These are phyloP conservation scores for Pseudonaja textilis DNA, from an alignment of 2,113 vertebrate genomes.

Conservation along the genomic window DNA sequence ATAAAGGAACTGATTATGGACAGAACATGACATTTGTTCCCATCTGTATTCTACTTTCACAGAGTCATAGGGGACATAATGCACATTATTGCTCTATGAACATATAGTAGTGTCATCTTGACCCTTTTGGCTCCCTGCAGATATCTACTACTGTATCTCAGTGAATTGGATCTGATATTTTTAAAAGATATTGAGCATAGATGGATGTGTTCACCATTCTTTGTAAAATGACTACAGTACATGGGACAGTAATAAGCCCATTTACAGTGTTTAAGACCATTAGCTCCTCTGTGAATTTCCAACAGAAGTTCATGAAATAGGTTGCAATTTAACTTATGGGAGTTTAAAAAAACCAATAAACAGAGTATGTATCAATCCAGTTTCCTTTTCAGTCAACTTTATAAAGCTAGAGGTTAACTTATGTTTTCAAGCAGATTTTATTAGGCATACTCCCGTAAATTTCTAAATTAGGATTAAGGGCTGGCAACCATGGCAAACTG, in stretches of 20 bases:
- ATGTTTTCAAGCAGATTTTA: not conserved
- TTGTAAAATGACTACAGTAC: not conserved
- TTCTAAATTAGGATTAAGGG: not conserved
- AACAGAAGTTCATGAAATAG: not conserved
- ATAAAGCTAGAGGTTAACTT: not conserved
- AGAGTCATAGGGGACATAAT: not conserved
- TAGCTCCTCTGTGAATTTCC: not conserved
- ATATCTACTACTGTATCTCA: not conserved
- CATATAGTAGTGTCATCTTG: not conserved
- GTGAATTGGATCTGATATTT: not conserved
- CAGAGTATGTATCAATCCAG: not conserved
- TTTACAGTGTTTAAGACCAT: not conserved
- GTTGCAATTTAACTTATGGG: not conserved
- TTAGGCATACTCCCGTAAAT: not conserved
- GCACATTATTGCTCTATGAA: not conserved
- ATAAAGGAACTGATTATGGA: not conserved
- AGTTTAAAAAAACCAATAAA: slow-evolving; percentile 4
- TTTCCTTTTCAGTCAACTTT: slow-evolving; percentile 13
- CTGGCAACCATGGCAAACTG: not conserved
- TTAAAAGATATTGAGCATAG: not conserved
- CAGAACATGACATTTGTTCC: not conserved
- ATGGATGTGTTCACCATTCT: not conserved
- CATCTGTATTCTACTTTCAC: not conserved
- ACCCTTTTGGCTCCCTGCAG: not conserved
- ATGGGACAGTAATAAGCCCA: not conserved